phyloP scores from a whole-genome alignment of 2,888 invertebrate genomes.

The Anoplius nigerrimus region DNA sequence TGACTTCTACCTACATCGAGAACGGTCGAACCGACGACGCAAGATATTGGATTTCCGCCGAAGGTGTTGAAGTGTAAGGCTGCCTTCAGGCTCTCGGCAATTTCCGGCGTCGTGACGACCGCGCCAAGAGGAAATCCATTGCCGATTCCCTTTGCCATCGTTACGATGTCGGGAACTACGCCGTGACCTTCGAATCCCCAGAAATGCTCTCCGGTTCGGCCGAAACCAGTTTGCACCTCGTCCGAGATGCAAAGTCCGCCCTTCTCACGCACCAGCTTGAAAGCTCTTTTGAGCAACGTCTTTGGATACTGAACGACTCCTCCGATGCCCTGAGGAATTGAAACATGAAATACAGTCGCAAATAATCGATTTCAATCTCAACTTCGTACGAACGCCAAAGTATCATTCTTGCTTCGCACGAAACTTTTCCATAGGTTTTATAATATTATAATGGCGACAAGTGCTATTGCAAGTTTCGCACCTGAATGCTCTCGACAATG shows the following conservation, averaged over 20 bases:
- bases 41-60: constrained; percentile 95
- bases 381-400: too few species aligned
- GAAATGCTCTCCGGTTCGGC: constrained; percentile 93
- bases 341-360: too few species aligned
- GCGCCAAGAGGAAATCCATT: constrained; percentile 98
- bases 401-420: too few species aligned
- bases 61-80: constrained; percentile 96
- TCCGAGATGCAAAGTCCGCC: constrained; percentile 95
- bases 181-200: constrained; percentile 97
- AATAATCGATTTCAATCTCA: too few species aligned
- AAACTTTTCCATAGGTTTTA: too few species aligned
- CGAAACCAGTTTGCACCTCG: constrained; percentile 98
- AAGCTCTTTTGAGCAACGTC: constrained; percentile 88
- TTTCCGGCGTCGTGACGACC: constrained; percentile 92
- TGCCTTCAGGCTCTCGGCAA: constrained; percentile 85
- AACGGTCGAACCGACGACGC: constrained; percentile 92
- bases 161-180: constrained; percentile 94
- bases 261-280: constrained; percentile 84
- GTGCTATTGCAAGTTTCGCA: constrained; percentile 51
- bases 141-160: constrained; percentile 96
- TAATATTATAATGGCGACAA: too few species aligned
- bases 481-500: constrained; percentile 96
- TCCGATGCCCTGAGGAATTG: constrained; percentile 84
- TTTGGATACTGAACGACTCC: constrained; percentile 95
- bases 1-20: constrained; percentile 89